Base-by-base conservation (phyloP, 2,888 invertebrate species). In the Tipula lateralis region DNA sequence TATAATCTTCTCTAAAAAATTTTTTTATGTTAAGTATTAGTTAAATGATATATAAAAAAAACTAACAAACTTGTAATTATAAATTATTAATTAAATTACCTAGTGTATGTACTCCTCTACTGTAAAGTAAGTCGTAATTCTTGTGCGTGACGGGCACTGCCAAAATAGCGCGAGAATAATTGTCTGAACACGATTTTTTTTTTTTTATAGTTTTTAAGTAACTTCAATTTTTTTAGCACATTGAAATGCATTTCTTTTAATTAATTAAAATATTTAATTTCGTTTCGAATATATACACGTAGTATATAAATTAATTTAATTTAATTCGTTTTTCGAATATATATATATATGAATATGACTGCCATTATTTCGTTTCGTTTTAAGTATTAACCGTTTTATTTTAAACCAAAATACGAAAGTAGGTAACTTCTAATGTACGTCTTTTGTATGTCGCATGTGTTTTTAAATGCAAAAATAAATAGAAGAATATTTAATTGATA, bases 201-300 rank as follows among this genome's bases (percentile, higher is more conserved):
- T n/a, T 19, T 66, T 66, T 66, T 66, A 66, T 66, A 66, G 24
- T 66, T 66, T 66, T 66, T 66, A 66, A 66, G 66, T 66, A 66
- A 66, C 66, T 24, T 66, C 66, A 66, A 66, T 66, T 66, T 66
- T 39, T 66, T 66, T 66, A 66, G 66, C 66, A 66, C 66, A 66
- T 66, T 66, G 66, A 66, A 66, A 66, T 66, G 66, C 66, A 66
- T 66, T 66, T 66, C 66, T 24, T 66, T 66, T 66, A 24, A 66
- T 50, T 66, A 66, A 66, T 66, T 66, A 24, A 66, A 66, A 50
- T 13, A 12, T 39, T 39, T 16, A 66, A 66, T 66, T 24, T 66
- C 24, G 66, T 19, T 66, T 66, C 66, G 66, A 66, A 66, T 66
- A 66, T 66, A 24, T 44, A n/a, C 44, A 44, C 44, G 44, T 44